Evolutionary conservation across 2,797 vertebrate species (phyloP).

Genomic region (Macroramphosus scolopax): DNA sequence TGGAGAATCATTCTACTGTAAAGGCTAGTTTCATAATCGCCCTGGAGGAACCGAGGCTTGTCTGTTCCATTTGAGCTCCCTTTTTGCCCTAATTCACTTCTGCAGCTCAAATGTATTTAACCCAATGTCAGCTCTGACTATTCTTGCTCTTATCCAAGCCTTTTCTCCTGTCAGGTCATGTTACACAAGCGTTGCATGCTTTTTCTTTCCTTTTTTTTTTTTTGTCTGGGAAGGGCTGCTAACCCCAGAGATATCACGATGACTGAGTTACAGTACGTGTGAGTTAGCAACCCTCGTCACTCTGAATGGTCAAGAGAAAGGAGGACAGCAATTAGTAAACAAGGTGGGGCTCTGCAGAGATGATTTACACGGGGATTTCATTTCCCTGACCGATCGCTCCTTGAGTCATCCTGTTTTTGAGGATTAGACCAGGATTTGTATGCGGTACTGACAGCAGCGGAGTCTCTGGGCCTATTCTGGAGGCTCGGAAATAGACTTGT

Average conservation of each 20-base stretch:
- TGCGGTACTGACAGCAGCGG: constrained; percentile 29
- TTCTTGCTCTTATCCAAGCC: constrained; percentile 49
- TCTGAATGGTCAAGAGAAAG: constrained; percentile 36
- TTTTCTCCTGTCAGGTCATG: constrained; percentile 67
- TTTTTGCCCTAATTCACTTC: constrained; percentile 70
- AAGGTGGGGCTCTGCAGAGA: constrained; percentile 50
- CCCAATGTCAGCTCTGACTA: constrained; percentile 62
- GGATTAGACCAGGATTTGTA: constrained; percentile 34
- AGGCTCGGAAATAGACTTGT: constrained; percentile 41
- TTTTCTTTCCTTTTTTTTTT: constrained; percentile 22
- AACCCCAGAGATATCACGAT: constrained; percentile 47
- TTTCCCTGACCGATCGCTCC: constrained; percentile 33
- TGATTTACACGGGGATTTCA: constrained; percentile 34
- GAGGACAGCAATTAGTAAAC: constrained; percentile 36
- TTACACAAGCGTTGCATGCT: constrained; percentile 59
- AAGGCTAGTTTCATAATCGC: constrained; percentile 65
- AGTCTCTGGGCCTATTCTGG: constrained; percentile 25
- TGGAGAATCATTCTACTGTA: constrained; percentile 62
- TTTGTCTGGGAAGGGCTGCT: constrained; percentile 41
- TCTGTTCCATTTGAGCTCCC: constrained; percentile 65
- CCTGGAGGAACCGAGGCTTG: constrained; percentile 58
- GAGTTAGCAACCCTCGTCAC: constrained; percentile 48
- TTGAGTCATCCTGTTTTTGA: constrained; percentile 46
- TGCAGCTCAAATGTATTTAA: constrained; percentile 67
- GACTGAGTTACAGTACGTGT: constrained; percentile 51